phyloP scores from a whole-genome alignment of 2,888 invertebrate genomes.

The Trissolcus brochymenae region DNA sequence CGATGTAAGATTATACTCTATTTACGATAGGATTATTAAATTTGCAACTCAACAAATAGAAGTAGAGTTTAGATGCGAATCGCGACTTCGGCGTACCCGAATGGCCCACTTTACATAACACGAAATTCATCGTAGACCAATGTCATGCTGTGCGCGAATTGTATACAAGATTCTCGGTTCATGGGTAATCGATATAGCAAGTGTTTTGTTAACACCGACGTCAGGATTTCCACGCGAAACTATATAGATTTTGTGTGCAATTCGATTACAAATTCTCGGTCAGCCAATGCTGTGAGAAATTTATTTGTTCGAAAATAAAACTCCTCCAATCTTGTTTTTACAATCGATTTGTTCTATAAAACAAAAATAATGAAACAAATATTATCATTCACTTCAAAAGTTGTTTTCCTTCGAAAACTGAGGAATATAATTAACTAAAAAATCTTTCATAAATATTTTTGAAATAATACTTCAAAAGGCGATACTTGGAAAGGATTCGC shows the following conservation, averaged over 20 bases:
- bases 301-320: no score
- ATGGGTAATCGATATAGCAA: slow-evolving; percentile 69
- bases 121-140: slow-evolving; percentile 47
- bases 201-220: slow-evolving; percentile 71
- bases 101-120: slow-evolving; percentile 58
- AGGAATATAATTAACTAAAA: no score
- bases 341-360: no score
- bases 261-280: slow-evolving; percentile 62
- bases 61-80: slow-evolving; percentile 38
- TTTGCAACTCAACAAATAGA: slow-evolving; percentile 24
- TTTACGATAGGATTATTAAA: slow-evolving; percentile 25
- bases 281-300: not conserved
- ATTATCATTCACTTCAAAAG: no score
- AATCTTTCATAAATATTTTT: no score
- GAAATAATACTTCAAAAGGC: no score
- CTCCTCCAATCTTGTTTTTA: no score
- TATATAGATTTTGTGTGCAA: slow-evolving; percentile 66
- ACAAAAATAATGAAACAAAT: no score
- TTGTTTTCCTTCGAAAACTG: no score
- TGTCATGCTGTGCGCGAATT: slow-evolving; percentile 52
- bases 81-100: slow-evolving; percentile 47
- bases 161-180: slow-evolving; percentile 63
- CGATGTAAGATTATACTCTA: not conserved
- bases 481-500: no score
- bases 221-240: slow-evolving; percentile 71